These are phyloP conservation scores for Heliothis virescens DNA, from an alignment of 1,140 invertebrate species.

Conservation along the genomic window DNA sequence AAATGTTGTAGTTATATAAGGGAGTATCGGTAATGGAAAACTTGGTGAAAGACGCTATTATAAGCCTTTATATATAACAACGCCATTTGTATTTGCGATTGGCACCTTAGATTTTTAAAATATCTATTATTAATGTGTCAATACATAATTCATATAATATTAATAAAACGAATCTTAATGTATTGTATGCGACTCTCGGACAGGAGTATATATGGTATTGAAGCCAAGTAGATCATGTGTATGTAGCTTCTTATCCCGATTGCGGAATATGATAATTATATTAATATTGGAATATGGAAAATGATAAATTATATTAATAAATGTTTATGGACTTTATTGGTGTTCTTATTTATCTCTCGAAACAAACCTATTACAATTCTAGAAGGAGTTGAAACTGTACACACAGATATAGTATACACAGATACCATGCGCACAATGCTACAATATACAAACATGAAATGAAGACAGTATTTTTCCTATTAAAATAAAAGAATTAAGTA, in stretches of 20 bases:
- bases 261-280: constrained; percentile 77
- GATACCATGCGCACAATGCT: neutral
- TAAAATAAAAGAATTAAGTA: too few relatives aligned
- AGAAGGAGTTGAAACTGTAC: too few relatives aligned
- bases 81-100: constrained; percentile 83
- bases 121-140: constrained; percentile 75
- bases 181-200: constrained; percentile 78
- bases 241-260: constrained; percentile 81
- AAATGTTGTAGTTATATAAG: constrained; percentile 83
- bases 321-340: constrained; percentile 79
- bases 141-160: constrained; percentile 75
- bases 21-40: constrained; percentile 78
- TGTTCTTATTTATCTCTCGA: constrained; percentile 56
- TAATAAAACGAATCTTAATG: constrained; percentile 79
- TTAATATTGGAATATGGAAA: constrained; percentile 83
- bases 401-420: too few relatives aligned
- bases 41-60: constrained; percentile 84
- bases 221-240: constrained; percentile 81
- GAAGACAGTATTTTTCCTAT: too few relatives aligned
- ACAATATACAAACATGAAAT: neutral
- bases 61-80: constrained; percentile 81
- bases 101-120: constrained; percentile 81
- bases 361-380: neutral
- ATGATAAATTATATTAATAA: constrained; percentile 85
- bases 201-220: constrained; percentile 77